Evolutionary conservation across 1,140 invertebrate species (phyloP).

Genomic region (Zelostemma sp.): DNA sequence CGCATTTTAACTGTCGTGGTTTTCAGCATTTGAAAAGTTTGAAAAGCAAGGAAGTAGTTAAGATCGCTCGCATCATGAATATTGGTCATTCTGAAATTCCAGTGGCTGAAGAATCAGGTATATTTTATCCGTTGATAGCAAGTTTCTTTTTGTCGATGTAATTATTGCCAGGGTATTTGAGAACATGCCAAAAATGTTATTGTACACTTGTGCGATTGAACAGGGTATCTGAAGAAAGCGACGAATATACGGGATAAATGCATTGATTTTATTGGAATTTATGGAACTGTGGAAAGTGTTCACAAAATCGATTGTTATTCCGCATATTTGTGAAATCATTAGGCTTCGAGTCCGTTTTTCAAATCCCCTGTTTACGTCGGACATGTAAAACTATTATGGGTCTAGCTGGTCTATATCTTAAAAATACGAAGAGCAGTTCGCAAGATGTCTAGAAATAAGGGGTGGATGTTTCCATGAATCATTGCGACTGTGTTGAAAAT

Average conservation of each 20-base stretch:
- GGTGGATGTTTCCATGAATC: background rate
- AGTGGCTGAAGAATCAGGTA: no score
- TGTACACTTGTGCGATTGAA: background rate
- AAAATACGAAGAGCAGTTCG: background rate
- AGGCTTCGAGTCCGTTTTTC: background rate
- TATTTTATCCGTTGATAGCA: no score
- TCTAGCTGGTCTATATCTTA: slow-evolving; percentile 46
- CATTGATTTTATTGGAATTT: no score
- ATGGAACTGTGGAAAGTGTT: no score
- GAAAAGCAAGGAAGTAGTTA: no score
- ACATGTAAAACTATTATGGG: slow-evolving; percentile 9
- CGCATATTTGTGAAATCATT: background rate
- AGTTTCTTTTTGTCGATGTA: background rate
- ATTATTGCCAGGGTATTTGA: background rate
- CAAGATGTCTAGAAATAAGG: background rate
- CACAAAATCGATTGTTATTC: no score
- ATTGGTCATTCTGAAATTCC: no score
- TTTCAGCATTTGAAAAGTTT: no score
- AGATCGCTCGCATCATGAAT: no score
- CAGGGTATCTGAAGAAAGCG: background rate
- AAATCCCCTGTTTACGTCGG: background rate
- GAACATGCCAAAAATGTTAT: slow-evolving; percentile 36
- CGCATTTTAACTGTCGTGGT: no score
- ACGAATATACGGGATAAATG: background rate
- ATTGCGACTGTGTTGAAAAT: background rate